Evolutionary conservation across 2,797 vertebrate species (phyloP).

Genomic region (Champsocephalus esox): DNA sequence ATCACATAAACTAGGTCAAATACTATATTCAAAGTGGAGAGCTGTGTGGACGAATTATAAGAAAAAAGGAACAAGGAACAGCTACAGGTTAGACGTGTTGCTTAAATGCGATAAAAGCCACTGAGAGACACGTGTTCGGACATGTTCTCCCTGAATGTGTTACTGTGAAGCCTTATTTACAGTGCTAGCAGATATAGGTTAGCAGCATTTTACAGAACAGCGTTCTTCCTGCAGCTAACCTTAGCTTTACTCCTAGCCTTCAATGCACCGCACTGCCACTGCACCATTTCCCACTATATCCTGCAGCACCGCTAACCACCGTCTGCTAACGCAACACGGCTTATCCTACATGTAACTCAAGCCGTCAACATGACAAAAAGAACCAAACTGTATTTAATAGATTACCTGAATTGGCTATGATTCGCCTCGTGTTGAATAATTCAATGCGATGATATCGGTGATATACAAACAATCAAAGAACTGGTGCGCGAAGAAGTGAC

Average conservation of each 20-base stretch:
- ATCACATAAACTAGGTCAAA: no score
- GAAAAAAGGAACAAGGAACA: not conserved
- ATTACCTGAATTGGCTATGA: conserved; percentile 50
- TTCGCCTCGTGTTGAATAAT: conserved; percentile 27
- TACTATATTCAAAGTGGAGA: no score
- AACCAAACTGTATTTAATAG: accelerated
- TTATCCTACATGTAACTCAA: no score
- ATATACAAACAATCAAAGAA: conserved; percentile 68
- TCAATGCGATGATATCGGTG: conserved; percentile 54
- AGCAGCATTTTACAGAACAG: not conserved
- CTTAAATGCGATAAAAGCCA: not conserved
- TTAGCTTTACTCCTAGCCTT: conserved; percentile 59
- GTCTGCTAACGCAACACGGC: not conserved
- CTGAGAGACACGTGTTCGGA: not conserved
- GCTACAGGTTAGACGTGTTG: conserved; percentile 12
- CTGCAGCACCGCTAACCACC: conserved; percentile 7
- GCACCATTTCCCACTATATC: conserved; percentile 66
- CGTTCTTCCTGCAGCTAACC: conserved; percentile 49
- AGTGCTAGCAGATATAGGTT: not conserved
- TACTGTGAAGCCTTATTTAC: not conserved
- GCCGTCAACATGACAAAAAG: not conserved
- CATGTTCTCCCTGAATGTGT: not conserved
- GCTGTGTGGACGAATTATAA: not conserved
- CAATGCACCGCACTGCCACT: conserved; percentile 58
- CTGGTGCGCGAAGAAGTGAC: conserved; percentile 51